Evolutionary conservation across 37 sponge, comb jelly and placozoan genomes (phyloP).

Genomic region (Axinella damicornis): DNA sequence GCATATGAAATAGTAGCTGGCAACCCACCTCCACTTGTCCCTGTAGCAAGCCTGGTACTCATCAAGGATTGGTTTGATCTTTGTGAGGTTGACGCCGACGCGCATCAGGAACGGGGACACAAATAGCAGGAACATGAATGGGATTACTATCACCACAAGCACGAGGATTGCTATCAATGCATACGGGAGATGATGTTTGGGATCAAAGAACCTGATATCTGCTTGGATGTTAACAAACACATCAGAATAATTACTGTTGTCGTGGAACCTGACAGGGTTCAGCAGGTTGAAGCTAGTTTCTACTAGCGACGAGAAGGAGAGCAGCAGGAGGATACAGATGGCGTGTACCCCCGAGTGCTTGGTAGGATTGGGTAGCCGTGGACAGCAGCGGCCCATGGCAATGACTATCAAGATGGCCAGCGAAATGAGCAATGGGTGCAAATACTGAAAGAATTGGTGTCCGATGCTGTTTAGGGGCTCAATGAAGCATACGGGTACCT

Average conservation of each 20-base stretch:
- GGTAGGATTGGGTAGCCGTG: neutral
- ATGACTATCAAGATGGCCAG: neutral
- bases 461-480: neutral
- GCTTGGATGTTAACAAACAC: neutral
- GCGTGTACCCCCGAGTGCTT: neutral
- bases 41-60: constrained; percentile 44
- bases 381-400: neutral
- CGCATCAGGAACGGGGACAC: neutral
- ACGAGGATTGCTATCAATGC: constrained; percentile 1
- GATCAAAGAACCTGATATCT: neutral
- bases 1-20: constrained; percentile 14
- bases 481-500: neutral
- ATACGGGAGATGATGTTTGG: neutral
- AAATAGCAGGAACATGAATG: neutral
- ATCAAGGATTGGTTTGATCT: constrained; percentile 2
- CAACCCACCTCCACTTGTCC: neutral
- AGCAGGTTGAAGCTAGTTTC: constrained; percentile 1
- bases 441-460: neutral
- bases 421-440: constrained; percentile 17
- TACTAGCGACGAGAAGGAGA: constrained; percentile 12
- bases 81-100: neutral
- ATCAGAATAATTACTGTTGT: neutral
- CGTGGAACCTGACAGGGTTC: neutral
- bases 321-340: neutral
- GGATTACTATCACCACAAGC: neutral